Conservation (phyloP, 2,797 vertebrate species). For the Nothura maculosa region DNA sequence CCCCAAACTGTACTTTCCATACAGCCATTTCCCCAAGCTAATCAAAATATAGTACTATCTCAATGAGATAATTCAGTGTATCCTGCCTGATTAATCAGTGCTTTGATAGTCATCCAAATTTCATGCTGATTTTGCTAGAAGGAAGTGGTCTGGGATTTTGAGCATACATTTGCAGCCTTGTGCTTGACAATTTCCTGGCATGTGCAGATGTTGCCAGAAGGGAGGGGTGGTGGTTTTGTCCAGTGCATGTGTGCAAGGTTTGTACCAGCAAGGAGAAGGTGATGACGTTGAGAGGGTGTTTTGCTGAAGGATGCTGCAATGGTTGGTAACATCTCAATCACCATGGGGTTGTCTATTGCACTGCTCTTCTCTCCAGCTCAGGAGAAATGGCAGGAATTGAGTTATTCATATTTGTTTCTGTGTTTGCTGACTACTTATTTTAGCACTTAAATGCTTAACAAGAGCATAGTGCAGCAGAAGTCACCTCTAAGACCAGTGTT, state of each 20-base stretch:
- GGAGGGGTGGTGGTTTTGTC: neutral
- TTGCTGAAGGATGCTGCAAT: neutral
- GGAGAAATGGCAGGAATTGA: neutral
- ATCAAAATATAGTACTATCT: neutral
- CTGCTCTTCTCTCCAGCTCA: neutral
- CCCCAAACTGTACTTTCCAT: neutral
- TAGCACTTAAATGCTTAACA: neutral
- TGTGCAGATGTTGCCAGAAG: accelerated
- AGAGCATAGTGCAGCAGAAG: neutral
- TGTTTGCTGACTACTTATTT: neutral
- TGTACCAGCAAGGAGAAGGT: neutral
- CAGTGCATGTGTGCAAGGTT: neutral
- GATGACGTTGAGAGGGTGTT: neutral
- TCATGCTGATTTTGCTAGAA: neutral
- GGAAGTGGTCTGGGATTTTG: neutral
- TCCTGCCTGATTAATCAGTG: neutral
- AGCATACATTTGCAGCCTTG: neutral
- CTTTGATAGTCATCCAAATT: neutral
- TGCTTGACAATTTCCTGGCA: neutral
- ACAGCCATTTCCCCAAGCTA: neutral
- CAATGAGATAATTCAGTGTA: neutral
- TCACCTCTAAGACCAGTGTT: neutral
- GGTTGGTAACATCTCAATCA: neutral
- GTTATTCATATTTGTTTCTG: neutral
- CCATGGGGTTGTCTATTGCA: neutral